Evolutionary conservation across 2,888 invertebrate genomes (phyloP).

Genomic region (Lithophane socia): DNA sequence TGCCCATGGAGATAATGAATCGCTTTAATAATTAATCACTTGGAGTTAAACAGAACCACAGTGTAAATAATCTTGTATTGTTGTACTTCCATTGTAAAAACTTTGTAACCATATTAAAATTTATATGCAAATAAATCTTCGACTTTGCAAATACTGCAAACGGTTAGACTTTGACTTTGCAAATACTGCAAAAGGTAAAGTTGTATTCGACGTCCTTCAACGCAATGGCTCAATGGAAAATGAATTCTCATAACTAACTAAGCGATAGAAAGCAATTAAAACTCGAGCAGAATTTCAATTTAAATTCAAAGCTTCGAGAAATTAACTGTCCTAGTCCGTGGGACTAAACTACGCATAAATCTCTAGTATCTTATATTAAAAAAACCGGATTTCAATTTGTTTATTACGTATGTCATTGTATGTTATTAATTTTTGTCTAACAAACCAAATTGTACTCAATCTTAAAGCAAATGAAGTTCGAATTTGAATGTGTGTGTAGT

Average conservation of each 20-base stretch:
- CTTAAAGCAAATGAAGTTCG: too few species aligned
- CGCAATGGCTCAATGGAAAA: constrained; percentile 20
- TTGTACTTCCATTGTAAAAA: too few species aligned
- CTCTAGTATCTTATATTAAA: constrained; percentile 50
- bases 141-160: constrained; percentile 3
- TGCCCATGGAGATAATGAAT: constrained; percentile 17
- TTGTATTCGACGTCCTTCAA: neutral
- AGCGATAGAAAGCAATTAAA: constrained; percentile 50
- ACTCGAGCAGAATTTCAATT: constrained; percentile 48
- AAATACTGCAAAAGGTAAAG: constrained; percentile 2
- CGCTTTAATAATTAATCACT: constrained; percentile 32
- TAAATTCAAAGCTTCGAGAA: constrained; percentile 41
- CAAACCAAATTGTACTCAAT: constrained; percentile 28
- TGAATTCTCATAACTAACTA: constrained; percentile 16
- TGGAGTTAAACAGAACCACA: neutral
- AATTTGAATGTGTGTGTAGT: neutral
- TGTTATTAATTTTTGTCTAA: constrained; percentile 32
- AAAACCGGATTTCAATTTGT: constrained; percentile 65
- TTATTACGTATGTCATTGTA: constrained; percentile 63
- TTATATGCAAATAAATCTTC: too few species aligned
- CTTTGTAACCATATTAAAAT: too few species aligned
- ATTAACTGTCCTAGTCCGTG: constrained; percentile 51
- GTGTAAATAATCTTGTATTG: constrained; percentile 8
- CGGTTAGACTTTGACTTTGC: neutral
- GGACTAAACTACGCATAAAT: constrained; percentile 57